Evolutionary conservation across 2,797 vertebrate genomes (phyloP), one percentile per base, ranked within the genome.

Genomic region (Triplophysa bombifrons): DNA sequence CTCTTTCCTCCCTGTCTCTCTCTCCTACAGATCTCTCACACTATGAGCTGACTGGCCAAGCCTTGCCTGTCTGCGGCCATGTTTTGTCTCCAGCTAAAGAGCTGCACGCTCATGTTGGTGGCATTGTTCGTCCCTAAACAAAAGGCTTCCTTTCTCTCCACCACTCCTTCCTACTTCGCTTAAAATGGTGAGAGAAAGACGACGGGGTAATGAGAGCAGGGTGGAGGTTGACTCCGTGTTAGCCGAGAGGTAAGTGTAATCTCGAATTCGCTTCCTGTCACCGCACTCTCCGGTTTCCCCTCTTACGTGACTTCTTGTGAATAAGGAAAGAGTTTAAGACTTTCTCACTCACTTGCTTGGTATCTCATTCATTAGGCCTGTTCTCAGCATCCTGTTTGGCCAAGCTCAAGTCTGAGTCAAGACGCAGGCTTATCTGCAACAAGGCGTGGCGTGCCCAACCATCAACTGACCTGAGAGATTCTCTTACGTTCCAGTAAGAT

Each of bases 111-210:
- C 85, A 86, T 85, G 84, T 87, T 88, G 30, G 20, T 82, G 48
- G 79, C 87, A 91, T 90, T 93, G 90, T 92, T 91, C 89, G 88
- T 85, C 86, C 82, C 72, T 82, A 90, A 92, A 93, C 92, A 93
- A 92, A 91, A 86, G 81, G 72, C 83, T 89, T 89, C 87, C 89
- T 87, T 34, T 86, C 65, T 69, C 72, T 67, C 66, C 46, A 27
- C 78, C 85, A 74, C 85, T 83, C 84, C 85, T 84, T 76, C 76
- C 76, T 10, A 60, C 74, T 80, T 76, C 82, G 51, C 72, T 41
- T 66, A 69, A 80, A 74, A 61, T 61, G 63, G 72, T n/a, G 61
- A 53, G 10, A 48, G 41, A 46, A 73, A 65, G 67, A 53, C 50
- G 78, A 67, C 17, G 38, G 69, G 48, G 68, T 56, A 2, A 58